Evolutionary conservation across 1,140 invertebrate genomes (phyloP), one percentile per base, ranked within the genome.

Genomic region (Aphelenchoides fujianensis): DNA sequence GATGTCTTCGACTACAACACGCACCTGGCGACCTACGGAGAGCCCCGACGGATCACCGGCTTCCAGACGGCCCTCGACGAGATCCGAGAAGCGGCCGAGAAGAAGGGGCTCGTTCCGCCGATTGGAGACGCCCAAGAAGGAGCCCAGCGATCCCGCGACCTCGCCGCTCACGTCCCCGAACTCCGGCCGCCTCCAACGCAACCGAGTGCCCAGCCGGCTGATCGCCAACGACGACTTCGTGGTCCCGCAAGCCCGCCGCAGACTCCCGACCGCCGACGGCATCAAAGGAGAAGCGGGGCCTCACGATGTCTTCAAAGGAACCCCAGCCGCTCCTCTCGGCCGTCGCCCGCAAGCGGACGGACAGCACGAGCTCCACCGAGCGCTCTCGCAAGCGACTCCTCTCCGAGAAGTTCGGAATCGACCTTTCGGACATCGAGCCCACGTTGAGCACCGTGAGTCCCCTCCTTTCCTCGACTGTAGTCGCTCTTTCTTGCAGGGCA

Each of bases 21-120:
- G 16, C 16, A 66, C 53, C 31, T 66, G 63, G 32, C 23, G 27
- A 36, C 34, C 0, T 35, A 66, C 53, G 63, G 63, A 1, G 31
- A 23, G 37, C 27, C 63, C 37, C n/a, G 63, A 12, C 16, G 53
- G 32, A 34, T 30, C 16, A 35, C 23, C 63, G 63, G 36, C 32
- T 70, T 70, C 54, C 34, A 55, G 3, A 5, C 7, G 23, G 69
- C 69, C 16, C 19, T 70, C 1, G 68, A 70, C 5, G 69, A 70
- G 32, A 70, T 70, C 19, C 28, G 28, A 19, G 35, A 70, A 5
- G 69, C 30, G 31, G 69, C 69, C 23, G 69, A 69, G 30, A 69
- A 69, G 34, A 69, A 69, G 12, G 28, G 3, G n/a, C n/a, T n/a
- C n/a, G n/a, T n/a, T n/a, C n/a, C 9, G 27, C 55, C 28, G 31